These are phyloP conservation scores for Galerucella pusilla DNA, from an alignment of 2,888 invertebrate species.

Conservation along the genomic window DNA sequence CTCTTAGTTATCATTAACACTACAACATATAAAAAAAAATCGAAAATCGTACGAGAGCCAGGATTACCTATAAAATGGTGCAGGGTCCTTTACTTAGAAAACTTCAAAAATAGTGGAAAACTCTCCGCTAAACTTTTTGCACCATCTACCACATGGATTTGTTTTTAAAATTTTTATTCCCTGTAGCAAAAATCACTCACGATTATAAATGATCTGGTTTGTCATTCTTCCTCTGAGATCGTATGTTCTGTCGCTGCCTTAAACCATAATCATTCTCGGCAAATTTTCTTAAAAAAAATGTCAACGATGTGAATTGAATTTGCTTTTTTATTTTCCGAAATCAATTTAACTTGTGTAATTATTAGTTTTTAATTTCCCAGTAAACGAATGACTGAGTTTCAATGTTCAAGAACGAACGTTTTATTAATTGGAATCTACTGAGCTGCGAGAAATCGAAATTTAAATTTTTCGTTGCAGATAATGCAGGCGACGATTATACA, in stretches of 20 bases:
- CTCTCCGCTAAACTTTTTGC: too few relatives aligned
- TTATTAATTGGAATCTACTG: constrained; percentile 17
- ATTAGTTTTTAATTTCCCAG: constrained; percentile 31
- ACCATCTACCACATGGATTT: too few relatives aligned
- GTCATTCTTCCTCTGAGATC: neutral
- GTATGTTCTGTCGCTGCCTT: neutral
- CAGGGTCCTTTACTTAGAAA: too few relatives aligned
- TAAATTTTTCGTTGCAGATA: constrained; percentile 10
- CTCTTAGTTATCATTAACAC: too few relatives aligned
- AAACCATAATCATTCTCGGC: neutral
- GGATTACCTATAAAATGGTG: too few relatives aligned
- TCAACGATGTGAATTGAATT: neutral
- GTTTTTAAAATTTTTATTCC: neutral
- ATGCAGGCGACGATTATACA: neutral
- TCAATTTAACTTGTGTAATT: constrained; percentile 31
- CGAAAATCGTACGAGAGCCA: too few relatives aligned
- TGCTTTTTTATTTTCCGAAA: neutral
- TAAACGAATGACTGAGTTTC: constrained; percentile 14
- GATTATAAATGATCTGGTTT: neutral
- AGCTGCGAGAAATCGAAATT: constrained; percentile 11
- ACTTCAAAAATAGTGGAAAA: too few relatives aligned
- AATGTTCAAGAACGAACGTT: constrained; percentile 15
- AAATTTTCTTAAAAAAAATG: neutral
- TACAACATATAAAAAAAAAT: too few relatives aligned
- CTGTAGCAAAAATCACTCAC: neutral